These are phyloP conservation scores for Cancer borealis DNA, from an alignment of 2,888 invertebrate species.

Conservation along the genomic window DNA sequence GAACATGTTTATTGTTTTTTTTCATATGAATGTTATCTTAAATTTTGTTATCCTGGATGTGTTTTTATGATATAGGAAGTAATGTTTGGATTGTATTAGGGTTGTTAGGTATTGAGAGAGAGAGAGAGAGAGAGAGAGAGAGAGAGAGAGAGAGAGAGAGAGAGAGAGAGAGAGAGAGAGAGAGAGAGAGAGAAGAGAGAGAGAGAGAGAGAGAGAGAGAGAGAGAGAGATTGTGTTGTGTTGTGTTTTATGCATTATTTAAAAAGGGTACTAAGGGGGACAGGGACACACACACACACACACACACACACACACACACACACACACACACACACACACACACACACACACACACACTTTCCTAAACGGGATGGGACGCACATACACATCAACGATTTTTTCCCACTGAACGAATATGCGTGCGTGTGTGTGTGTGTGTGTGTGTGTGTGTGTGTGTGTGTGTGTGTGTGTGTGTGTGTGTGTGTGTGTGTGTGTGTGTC, in stretches of 20 bases:
- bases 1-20: too few relatives aligned
- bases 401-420: neutral
- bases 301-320: neutral
- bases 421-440: slow-evolving; percentile 32
- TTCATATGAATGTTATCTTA: too few relatives aligned
- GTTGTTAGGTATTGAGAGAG: too few relatives aligned
- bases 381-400: too few relatives aligned
- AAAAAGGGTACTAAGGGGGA: neutral
- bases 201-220: slow-evolving; percentile 20
- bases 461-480: slow-evolving; percentile 32
- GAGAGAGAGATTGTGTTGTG: too few relatives aligned
- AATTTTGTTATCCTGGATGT: too few relatives aligned
- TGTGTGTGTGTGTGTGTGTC: slow-evolving; percentile 14
- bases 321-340: neutral
- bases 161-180: slow-evolving; percentile 18
- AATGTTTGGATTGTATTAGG: too few relatives aligned
- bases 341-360: neutral
- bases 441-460: slow-evolving; percentile 32
- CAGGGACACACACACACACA: slow-evolving; percentile 3
- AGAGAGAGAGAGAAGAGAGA: neutral
- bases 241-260: slow-evolving; percentile 3
- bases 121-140: too few relatives aligned
- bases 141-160: too few relatives aligned
- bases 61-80: too few relatives aligned
- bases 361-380: slow-evolving; percentile 2